Evolutionary conservation across 35 echinoderm and acorn worm species (phyloP).

Genomic region (Amphiura filiformis): DNA sequence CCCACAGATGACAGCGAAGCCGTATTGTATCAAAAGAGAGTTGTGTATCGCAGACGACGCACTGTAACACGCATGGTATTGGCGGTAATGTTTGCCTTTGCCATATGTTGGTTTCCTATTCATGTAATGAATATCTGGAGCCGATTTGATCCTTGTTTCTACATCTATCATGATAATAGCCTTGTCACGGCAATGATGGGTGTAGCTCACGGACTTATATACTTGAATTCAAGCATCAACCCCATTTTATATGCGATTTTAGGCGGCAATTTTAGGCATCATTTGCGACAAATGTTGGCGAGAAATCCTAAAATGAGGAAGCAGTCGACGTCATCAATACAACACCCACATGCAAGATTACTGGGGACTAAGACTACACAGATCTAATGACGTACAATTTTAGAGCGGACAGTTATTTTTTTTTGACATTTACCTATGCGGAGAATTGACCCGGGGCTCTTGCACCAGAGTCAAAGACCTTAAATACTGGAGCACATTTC

Average conservation of each 20-base stretch:
- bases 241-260: constrained; percentile 74
- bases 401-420: too few species aligned
- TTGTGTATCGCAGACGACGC: neutral
- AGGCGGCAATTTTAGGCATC: constrained; percentile 62
- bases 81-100: constrained; percentile 43
- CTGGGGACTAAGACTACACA: neutral
- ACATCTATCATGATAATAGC: neutral
- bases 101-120: constrained; percentile 63
- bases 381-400: neutral
- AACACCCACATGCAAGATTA: neutral
- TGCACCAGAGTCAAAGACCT: too few species aligned
- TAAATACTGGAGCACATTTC: too few species aligned
- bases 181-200: constrained; percentile 28
- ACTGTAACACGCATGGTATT: constrained; percentile 57
- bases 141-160: constrained; percentile 22
- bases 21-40: neutral
- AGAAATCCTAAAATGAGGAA: neutral
- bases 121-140: constrained; percentile 48
- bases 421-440: too few species aligned
- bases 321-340: neutral
- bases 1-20: neutral
- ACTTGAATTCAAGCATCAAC: constrained; percentile 61
- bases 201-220: constrained; percentile 38
- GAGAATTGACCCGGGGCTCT: too few species aligned
- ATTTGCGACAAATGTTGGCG: neutral